phyloP scores from a whole-genome alignment of 1,140 invertebrate genomes.

The Sycophila sp. region DNA sequence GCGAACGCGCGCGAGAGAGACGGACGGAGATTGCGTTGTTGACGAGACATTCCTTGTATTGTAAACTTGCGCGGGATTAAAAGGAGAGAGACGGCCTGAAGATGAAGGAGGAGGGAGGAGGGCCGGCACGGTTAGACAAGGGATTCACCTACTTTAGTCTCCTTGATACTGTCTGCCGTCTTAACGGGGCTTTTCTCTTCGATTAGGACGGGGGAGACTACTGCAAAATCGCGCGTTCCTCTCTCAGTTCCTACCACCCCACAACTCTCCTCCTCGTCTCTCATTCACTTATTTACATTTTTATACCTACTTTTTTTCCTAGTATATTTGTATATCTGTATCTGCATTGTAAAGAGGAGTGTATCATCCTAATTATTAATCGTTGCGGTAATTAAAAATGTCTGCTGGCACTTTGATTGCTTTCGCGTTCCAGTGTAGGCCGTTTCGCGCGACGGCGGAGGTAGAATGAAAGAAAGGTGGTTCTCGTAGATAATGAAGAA shows the following conservation, averaged over 20 bases:
- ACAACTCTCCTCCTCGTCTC: background rate
- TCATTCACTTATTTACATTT: background rate
- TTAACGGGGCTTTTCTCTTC: background rate
- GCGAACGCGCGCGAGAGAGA: background rate
- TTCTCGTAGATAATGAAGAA: background rate
- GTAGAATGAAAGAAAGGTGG: conserved; percentile 1
- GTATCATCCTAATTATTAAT: conserved; percentile 10
- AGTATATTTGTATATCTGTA: background rate
- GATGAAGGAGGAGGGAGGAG: background rate
- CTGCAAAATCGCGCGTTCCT: background rate
- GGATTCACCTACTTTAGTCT: background rate
- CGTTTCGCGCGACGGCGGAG: no score
- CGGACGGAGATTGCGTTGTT: conserved; percentile 21
- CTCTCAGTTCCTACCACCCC: background rate
- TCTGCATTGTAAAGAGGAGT: background rate
- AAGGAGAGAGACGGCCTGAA: background rate
- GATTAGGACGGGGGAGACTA: background rate
- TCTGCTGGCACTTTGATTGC: conserved; percentile 4
- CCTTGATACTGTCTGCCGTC: background rate
- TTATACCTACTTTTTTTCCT: background rate
- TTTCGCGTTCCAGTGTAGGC: no score
- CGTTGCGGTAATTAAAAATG: conserved; percentile 7
- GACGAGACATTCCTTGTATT: conserved; percentile 21
- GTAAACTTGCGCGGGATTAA: conserved; percentile 20
- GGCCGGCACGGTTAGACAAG: background rate